Evolutionary conservation across 2,888 invertebrate species (phyloP).

Genomic region (Parnassius mnemosyne): DNA sequence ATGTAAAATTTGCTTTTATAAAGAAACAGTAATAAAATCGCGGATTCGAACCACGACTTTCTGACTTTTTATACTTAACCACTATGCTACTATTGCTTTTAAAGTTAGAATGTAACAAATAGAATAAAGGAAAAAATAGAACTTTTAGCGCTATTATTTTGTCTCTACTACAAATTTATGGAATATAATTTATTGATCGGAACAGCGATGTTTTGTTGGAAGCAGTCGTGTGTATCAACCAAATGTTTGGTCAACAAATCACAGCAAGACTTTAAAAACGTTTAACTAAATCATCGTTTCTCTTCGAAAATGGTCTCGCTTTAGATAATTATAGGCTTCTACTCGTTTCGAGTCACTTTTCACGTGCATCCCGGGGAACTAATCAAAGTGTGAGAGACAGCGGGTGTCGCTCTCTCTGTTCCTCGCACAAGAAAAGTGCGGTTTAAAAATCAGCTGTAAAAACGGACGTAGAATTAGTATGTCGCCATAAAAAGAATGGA

Average conservation of each 20-base stretch:
- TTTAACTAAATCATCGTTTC: conserved; percentile 77
- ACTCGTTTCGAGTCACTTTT: conserved; percentile 45
- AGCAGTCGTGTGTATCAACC: conserved; percentile 41
- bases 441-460: conserved; percentile 16
- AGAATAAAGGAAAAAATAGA: too few species aligned
- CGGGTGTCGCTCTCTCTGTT: conserved; percentile 18
- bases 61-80: too few species aligned
- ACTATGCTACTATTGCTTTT: too few species aligned
- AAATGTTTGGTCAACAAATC: conserved; percentile 72
- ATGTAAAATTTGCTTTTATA: too few species aligned
- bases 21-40: too few species aligned
- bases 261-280: conserved; percentile 65
- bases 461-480: conserved; percentile 26
- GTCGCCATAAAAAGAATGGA: conserved; percentile 24
- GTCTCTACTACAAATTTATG: too few species aligned
- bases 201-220: background rate
- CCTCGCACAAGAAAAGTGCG: background rate
- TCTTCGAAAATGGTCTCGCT: conserved; percentile 67
- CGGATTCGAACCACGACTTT: too few species aligned
- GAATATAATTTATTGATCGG: too few species aligned
- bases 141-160: too few species aligned
- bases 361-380: conserved; percentile 56
- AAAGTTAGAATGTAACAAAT: too few species aligned
- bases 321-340: conserved; percentile 76
- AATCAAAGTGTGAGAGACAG: conserved; percentile 51